A percentile compares a stretch with the other conserved stretches of the same genome.
Conservation (phyloP, 1,140 invertebrate genomes). For the Heliothis virescens region DNA sequence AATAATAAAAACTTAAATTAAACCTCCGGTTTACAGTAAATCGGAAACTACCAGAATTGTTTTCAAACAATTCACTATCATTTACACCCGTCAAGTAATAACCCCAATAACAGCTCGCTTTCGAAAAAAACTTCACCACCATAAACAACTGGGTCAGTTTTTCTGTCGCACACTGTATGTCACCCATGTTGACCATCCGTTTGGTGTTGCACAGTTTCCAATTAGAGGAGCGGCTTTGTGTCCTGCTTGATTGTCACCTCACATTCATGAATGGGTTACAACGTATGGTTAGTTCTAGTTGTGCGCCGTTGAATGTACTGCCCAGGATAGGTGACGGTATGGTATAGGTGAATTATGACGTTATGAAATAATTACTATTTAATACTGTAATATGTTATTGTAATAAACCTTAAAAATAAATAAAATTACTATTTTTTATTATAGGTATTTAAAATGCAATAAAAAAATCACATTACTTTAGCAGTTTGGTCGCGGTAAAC, state of each 20-base stretch:
- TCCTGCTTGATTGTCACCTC: constrained; percentile 42
- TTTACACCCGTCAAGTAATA: not conserved
- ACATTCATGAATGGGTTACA: constrained; percentile 24
- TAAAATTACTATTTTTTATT: too few relatives aligned
- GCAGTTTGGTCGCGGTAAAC: too few relatives aligned
- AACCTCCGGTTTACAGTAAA: too few relatives aligned
- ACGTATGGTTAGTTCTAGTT: constrained; percentile 11
- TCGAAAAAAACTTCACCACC: not conserved
- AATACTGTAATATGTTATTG: too few relatives aligned
- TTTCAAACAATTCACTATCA: too few relatives aligned
- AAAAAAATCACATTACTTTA: too few relatives aligned
- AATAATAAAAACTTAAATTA: too few relatives aligned
- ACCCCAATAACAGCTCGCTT: not conserved
- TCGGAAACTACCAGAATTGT: too few relatives aligned
- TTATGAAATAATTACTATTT: too few relatives aligned
- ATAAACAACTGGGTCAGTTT: not conserved
- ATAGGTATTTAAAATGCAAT: too few relatives aligned
- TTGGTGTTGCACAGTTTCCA: constrained; percentile 44
- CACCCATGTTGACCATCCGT: constrained; percentile 44
- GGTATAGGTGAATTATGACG: too few relatives aligned
- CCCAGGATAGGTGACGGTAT: not conserved
- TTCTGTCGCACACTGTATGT: constrained; percentile 49
- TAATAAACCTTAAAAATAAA: too few relatives aligned
- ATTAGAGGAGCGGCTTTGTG: constrained; percentile 45
- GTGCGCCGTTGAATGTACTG: not conserved